These are phyloP conservation scores for Strix aluco DNA, from an alignment of 2,113 vertebrate genomes.

Conservation along the genomic window DNA sequence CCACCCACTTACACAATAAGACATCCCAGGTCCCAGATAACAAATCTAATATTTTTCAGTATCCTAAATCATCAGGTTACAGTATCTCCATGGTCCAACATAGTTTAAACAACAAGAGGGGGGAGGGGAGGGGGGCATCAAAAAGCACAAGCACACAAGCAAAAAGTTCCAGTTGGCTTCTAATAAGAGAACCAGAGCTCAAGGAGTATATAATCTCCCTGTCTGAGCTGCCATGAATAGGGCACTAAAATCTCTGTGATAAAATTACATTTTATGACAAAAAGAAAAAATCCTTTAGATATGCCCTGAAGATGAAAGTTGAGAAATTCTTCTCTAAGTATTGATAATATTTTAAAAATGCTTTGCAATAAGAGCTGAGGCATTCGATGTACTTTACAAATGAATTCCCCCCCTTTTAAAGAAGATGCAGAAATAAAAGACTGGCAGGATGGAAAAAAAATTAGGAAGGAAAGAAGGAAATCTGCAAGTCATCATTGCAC, in stretches of 20 bases:
- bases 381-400: not conserved
- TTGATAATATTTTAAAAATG: not conserved
- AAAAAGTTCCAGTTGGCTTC: not conserved
- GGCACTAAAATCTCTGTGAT: not conserved
- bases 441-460: not conserved
- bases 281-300: slow-evolving; percentile 1
- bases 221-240: slow-evolving; percentile 1
- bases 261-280: slow-evolving; percentile 24
- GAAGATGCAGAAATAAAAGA: not conserved
- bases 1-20: not conserved
- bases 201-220: not conserved
- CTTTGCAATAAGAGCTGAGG: not conserved
- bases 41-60: not conserved
- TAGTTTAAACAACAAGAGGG: not conserved
- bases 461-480: not conserved
- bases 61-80: not conserved
- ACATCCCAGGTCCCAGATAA: not conserved
- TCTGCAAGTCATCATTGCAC: slow-evolving; percentile 34
- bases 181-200: not conserved
- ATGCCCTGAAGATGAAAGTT: not conserved
- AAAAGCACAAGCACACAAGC: not conserved
- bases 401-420: not conserved
- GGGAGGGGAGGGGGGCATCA: too few species aligned
- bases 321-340: not conserved
- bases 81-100: not conserved